Conservation (phyloP, 2,797 vertebrate species). For the Sciurus vulgaris region DNA sequence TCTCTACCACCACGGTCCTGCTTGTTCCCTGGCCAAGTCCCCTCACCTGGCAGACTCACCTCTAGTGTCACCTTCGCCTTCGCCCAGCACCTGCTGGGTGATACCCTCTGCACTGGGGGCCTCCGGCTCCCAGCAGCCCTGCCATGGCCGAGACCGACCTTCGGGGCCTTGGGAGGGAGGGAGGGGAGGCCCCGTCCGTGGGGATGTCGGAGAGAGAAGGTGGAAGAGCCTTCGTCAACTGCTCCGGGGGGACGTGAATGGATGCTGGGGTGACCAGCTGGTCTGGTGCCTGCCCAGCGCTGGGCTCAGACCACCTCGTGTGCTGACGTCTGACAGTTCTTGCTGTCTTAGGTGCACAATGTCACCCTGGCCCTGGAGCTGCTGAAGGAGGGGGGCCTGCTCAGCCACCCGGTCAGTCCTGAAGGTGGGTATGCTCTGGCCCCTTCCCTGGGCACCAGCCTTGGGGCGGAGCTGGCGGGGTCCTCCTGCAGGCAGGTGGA, state of each 20-base stretch:
- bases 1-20: too few species aligned
- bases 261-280: accelerated
- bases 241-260: accelerated
- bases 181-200: too few species aligned
- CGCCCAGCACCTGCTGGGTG: too few species aligned
- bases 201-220: too few species aligned
- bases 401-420: conserved; percentile 88
- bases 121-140: too few species aligned
- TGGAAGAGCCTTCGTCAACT: too few species aligned
- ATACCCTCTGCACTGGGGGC: too few species aligned
- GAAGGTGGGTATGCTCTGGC: conserved; percentile 89
- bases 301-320: not conserved
- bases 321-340: not conserved
- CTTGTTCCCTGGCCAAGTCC: too few species aligned
- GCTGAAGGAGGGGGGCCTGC: conserved; percentile 89
- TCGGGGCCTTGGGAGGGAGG: too few species aligned
- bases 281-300: not conserved
- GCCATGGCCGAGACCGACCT: too few species aligned
- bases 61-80: too few species aligned
- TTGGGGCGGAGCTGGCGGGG: accelerated
- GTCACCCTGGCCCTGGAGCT: conserved; percentile 94
- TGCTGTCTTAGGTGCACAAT: conserved; percentile 92
- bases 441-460: not conserved
- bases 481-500: not conserved
- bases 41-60: too few species aligned